A percentile compares a stretch with the other conserved stretches of the same genome.
These are phyloP conservation scores for Thereva unica DNA, from an alignment of 2,888 invertebrate genomes.

Conservation along the genomic window DNA sequence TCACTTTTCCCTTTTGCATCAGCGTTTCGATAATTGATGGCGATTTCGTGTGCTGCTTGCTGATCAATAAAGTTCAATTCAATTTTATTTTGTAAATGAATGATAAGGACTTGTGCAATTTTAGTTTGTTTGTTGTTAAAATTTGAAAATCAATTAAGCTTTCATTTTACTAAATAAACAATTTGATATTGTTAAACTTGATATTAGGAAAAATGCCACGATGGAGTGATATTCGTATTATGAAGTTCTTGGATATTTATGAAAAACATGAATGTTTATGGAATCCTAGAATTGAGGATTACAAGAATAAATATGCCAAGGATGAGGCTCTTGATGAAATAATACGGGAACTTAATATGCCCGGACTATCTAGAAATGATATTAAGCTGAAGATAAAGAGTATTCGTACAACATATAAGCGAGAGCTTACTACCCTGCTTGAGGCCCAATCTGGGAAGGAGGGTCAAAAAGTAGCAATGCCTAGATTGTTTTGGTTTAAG, in stretches of 20 bases:
- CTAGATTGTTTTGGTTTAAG: constrained; percentile 52
- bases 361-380: constrained; percentile 49
- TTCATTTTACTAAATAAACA: too few relatives aligned
- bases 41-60: too few relatives aligned
- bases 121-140: too few relatives aligned
- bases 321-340: constrained; percentile 51
- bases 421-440: constrained; percentile 50
- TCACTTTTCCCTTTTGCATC: too few relatives aligned
- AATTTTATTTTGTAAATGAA: too few relatives aligned
- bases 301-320: constrained; percentile 50
- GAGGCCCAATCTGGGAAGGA: constrained; percentile 45
- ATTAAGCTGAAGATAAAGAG: constrained; percentile 56
- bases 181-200: too few relatives aligned
- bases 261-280: constrained; percentile 52
- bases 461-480: constrained; percentile 47
- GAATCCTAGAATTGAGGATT: constrained; percentile 49
- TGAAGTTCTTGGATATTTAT: constrained; percentile 52
- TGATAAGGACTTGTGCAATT: too few relatives aligned
- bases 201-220: constrained; percentile 45
- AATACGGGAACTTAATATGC: constrained; percentile 49
- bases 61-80: too few relatives aligned
- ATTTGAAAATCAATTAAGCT: too few relatives aligned
- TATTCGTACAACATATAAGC: constrained; percentile 55
- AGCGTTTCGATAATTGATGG: too few relatives aligned
- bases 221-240: constrained; percentile 49